Evolutionary conservation across 2,888 invertebrate species (phyloP).

Genomic region (Drosophila tripunctata): DNA sequence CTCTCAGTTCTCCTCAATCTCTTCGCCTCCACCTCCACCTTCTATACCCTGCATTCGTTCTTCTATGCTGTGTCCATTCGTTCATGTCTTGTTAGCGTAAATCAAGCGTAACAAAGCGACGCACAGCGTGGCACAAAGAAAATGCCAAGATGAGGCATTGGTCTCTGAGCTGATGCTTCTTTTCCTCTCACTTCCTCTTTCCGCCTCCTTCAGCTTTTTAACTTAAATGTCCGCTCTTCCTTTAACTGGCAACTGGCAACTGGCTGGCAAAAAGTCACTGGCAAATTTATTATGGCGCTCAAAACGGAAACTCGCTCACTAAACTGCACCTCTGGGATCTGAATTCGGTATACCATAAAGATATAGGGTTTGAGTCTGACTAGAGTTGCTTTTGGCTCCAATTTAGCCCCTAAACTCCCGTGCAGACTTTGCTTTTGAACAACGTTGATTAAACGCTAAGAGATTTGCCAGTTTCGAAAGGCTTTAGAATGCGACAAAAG

Average conservation of each 20-base stretch:
- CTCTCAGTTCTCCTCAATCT: constrained; percentile 5
- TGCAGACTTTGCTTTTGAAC: constrained; percentile 38
- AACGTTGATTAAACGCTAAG: constrained; percentile 61
- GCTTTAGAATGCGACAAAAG: constrained; percentile 26
- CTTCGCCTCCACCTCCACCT: background rate
- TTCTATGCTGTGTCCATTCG: constrained; percentile 67
- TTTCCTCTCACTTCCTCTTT: background rate
- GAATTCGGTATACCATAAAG: constrained; percentile 8
- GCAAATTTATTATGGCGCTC: constrained; percentile 73
- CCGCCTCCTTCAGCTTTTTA: background rate
- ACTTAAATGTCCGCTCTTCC: no score
- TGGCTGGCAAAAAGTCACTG: constrained; percentile 66
- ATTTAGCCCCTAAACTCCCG: constrained; percentile 18
- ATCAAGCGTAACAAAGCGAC: constrained; percentile 78
- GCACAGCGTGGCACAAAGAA: constrained; percentile 46
- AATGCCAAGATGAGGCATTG: constrained; percentile 56
- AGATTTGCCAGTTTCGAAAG: constrained; percentile 34
- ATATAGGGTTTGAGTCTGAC: background rate
- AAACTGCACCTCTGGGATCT: constrained; percentile 70
- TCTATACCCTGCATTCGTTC: constrained; percentile 22
- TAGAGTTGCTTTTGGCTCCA: background rate
- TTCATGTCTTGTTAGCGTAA: constrained; percentile 80
- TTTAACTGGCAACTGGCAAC: constrained; percentile 14
- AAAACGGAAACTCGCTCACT: constrained; percentile 71
- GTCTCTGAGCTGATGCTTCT: constrained; percentile 33